Conservation (phyloP, 2,113 vertebrate species). For the Spea multiplicata region DNA sequence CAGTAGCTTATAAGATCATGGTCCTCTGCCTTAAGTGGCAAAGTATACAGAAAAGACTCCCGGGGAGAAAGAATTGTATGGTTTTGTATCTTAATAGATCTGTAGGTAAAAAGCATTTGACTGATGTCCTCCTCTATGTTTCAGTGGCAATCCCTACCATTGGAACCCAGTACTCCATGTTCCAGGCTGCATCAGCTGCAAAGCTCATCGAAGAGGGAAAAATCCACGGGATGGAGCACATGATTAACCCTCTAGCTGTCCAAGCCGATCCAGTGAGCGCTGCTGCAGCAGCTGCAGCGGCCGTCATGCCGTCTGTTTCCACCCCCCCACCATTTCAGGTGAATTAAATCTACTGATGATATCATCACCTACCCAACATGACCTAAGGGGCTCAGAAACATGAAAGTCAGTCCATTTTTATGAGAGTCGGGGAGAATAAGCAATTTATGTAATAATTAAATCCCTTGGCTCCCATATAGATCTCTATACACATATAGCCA, state of each 20-base stretch:
- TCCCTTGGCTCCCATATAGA: too few relatives aligned
- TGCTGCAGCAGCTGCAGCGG: slow-evolving; percentile 59
- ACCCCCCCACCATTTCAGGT: slow-evolving; percentile 97
- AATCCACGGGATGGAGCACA: slow-evolving; percentile 88
- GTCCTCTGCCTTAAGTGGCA: not conserved
- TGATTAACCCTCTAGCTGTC: slow-evolving; percentile 88
- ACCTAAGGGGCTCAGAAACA: too few relatives aligned
- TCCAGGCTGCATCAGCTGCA: slow-evolving; percentile 75
- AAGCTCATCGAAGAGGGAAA: slow-evolving; percentile 96
- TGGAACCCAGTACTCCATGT: slow-evolving; percentile 88
- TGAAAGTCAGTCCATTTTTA: too few relatives aligned
- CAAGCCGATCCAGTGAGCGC: slow-evolving; percentile 80
- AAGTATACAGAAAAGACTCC: not conserved
- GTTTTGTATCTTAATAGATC: not conserved
- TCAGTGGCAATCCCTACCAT: slow-evolving; percentile 86
- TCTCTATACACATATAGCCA: too few relatives aligned
- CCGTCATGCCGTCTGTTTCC: slow-evolving; percentile 84
- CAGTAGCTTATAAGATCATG: not conserved
- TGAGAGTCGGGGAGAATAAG: too few relatives aligned
- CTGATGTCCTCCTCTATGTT: slow-evolving; percentile 51
- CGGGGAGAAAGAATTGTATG: not conserved
- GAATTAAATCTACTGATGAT: slow-evolving; percentile 7
- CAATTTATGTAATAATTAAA: too few relatives aligned
- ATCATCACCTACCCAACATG: too few relatives aligned
- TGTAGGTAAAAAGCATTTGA: not conserved